A percentile compares a stretch with the other conserved stretches of the same genome.
Evolutionary conservation across 2,797 vertebrate species (phyloP).

Genomic region (Chlorospingus flavigularis): DNA sequence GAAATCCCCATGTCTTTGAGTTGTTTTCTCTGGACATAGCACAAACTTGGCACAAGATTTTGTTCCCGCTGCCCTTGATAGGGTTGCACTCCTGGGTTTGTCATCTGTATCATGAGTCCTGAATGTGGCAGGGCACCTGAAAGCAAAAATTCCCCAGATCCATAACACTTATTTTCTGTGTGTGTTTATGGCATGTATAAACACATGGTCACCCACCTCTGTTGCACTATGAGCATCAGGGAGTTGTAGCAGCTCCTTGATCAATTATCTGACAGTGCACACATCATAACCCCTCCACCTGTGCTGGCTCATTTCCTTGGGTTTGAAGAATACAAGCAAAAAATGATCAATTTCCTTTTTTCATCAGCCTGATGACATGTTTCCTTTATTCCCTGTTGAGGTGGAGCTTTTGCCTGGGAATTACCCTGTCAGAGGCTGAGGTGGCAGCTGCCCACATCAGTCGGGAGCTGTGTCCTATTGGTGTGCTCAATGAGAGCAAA

Average conservation of each 20-base stretch:
- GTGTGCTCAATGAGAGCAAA: neutral
- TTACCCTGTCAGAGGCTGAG: neutral
- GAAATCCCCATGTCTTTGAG: neutral
- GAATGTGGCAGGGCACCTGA: neutral
- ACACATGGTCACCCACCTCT: neutral
- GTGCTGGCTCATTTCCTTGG: neutral
- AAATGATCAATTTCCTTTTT: neutral
- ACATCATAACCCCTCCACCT: neutral
- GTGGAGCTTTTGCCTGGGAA: neutral
- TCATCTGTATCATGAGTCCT: fast-evolving
- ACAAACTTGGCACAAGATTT: neutral
- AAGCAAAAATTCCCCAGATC: neutral
- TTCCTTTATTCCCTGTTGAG: neutral
- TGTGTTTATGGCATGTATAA: fast-evolving
- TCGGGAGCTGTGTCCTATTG: neutral
- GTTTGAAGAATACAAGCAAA: neutral
- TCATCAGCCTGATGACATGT: neutral
- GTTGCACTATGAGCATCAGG: fast-evolving
- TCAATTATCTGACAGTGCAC: neutral
- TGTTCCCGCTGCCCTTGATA: neutral
- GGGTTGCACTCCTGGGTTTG: neutral
- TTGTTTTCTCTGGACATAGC: neutral
- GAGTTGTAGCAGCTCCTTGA: neutral
- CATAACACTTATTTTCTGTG: neutral
- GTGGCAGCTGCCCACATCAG: neutral